Base-by-base conservation (phyloP, 2,797 vertebrate species). In the Loriculus beryllinus region DNA sequence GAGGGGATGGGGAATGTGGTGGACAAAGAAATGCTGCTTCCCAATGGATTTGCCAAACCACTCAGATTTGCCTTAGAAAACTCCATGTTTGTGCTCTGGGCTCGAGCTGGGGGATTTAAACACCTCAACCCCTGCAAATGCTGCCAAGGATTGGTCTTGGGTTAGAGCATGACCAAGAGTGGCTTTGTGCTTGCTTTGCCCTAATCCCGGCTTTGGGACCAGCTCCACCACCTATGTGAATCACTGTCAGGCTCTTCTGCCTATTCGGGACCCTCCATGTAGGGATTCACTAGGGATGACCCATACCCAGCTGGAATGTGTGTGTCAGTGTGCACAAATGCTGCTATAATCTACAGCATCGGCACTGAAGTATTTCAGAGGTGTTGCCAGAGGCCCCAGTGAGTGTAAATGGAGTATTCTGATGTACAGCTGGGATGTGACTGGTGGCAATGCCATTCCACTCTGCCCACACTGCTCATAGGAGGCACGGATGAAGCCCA, bases 161-260 rank as follows among this genome's bases (percentile, higher is more conserved):
- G 45, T 33, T 28, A 0, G 5, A 3, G 2, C 22, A 0, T 1
- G 2, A 14, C 31, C 2, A 0, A 20, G 57, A 0, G 12, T 7
- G 57, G 60, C 29, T 87, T 64, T n/a, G 70, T 15, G 54, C n/a
- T 47, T 43, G 37, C 49, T 6, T 17, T 3, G 18, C 43, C 31
- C 69, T 7, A 9, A 3, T 22, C 10, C 40, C 33, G 23, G 14
- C 65, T 49, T 37, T 4, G 23, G 68, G 15, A 33, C n/a, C 5
- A 4, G 40, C 62, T 69, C 40, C 40, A 11, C 29, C 29, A 6
- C 14, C 2, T 2, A 7, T 7, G 14, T 8, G 7, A 26, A 8
- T 28, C 2, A 1, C 42, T 40, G 40, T n/a, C 0, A 6, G 76
- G 35, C 40, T 56, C 10, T 9, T 13, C 9, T 14, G 17, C 51